A percentile compares a stretch with the other conserved stretches of the same genome.
phyloP scores from a whole-genome alignment of 2,888 invertebrate species.

The Gastrophysa polygoni region DNA sequence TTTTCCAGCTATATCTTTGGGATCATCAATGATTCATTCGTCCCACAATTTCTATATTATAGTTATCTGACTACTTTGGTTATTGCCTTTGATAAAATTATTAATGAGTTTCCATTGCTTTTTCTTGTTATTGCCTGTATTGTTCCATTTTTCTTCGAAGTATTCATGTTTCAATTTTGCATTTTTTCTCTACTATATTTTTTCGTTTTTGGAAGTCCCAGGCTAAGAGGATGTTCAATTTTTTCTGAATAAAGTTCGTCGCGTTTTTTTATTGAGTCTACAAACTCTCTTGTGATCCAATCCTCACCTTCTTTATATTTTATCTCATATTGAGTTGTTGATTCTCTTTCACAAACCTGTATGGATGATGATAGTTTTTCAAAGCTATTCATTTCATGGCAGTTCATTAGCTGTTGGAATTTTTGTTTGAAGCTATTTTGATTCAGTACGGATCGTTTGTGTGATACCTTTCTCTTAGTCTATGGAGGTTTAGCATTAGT shows the following conservation, averaged over 20 bases:
- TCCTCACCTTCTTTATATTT: background rate
- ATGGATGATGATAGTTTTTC: background rate
- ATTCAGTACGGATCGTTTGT: background rate
- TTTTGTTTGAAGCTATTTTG: constrained; percentile 2
- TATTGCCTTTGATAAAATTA: background rate
- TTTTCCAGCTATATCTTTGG: background rate
- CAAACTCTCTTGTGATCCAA: background rate
- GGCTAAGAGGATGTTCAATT: background rate
- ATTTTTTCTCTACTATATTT: constrained; percentile 6
- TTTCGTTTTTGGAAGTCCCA: background rate
- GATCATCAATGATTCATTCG: background rate
- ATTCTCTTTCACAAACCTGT: background rate
- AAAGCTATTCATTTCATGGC: constrained; percentile 1
- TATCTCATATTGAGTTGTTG: background rate
- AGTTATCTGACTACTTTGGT: background rate
- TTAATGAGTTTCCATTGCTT: constrained; percentile 10
- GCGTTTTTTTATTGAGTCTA: background rate
- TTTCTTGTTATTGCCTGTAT: background rate
- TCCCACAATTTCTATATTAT: background rate
- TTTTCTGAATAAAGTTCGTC: background rate
- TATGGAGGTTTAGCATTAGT: background rate
- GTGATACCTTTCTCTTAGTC: background rate
- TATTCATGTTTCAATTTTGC: background rate
- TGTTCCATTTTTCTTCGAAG: background rate
- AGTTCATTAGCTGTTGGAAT: background rate